These are phyloP conservation scores for Delphinapterus leucas DNA, from an alignment of 2,113 vertebrate genomes.

Conservation along the genomic window DNA sequence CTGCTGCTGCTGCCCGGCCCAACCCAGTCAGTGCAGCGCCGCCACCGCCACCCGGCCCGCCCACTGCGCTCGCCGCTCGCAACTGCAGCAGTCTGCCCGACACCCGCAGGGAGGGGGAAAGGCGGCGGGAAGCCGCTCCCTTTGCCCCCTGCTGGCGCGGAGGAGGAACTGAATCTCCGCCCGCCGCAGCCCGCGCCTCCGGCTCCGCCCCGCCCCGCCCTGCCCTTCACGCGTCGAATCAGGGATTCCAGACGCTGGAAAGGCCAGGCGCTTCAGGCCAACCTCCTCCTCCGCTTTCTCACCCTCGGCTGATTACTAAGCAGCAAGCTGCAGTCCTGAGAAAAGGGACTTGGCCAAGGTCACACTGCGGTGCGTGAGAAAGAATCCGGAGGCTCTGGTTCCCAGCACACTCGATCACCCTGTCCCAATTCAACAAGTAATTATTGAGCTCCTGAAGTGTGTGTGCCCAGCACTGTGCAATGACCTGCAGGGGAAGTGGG, in stretches of 20 bases:
- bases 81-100: not conserved
- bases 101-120: not conserved
- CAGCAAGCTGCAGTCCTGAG: not conserved
- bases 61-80: not conserved
- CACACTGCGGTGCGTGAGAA: slow-evolving; percentile 29
- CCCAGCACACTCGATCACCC: not conserved
- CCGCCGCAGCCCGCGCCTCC: not conserved
- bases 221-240: not conserved
- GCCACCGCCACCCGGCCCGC: not conserved
- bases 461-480: not conserved
- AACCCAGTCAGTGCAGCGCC: not conserved
- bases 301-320: not conserved
- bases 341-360: slow-evolving; percentile 46
- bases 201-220: not conserved
- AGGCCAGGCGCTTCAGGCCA: not conserved
- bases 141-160: slow-evolving; percentile 69
- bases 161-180: slow-evolving; percentile 64
- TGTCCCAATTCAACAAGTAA: slow-evolving; percentile 28
- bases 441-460: not conserved
- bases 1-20: not conserved
- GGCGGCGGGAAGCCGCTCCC: not conserved
- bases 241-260: not conserved
- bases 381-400: not conserved
- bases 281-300: not conserved
- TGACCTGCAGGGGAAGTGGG: not conserved